Evolutionary conservation across 2,113 vertebrate genomes (phyloP).

Genomic region (Geococcyx californianus): DNA sequence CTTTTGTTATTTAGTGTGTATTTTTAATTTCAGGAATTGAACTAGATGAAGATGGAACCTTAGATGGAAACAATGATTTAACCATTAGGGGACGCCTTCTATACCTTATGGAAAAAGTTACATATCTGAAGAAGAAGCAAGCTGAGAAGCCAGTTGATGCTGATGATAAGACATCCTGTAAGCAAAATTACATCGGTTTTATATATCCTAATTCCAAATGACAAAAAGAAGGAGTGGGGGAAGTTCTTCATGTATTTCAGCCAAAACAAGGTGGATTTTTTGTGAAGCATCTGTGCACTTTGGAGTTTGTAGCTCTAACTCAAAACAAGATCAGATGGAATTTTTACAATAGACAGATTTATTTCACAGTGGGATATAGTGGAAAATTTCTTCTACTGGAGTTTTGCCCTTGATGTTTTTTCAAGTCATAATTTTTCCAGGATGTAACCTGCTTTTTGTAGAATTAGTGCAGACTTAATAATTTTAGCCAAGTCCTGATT

Average conservation of each 20-base stretch:
- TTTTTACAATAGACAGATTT: neutral
- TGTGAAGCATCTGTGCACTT: neutral
- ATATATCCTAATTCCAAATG: neutral
- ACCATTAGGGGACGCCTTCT: conserved; percentile 90
- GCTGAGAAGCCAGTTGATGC: conserved; percentile 81
- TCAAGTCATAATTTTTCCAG: neutral
- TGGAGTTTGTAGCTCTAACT: neutral
- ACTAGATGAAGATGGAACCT: conserved; percentile 84
- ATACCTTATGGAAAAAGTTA: conserved; percentile 91
- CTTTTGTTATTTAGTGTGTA: neutral
- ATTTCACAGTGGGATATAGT: neutral
- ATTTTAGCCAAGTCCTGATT: neutral
- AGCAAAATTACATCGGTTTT: conserved; percentile 46
- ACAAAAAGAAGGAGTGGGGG: neutral
- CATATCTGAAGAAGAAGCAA: conserved; percentile 90
- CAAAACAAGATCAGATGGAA: neutral
- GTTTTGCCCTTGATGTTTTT: neutral
- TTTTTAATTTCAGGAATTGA: conserved; percentile 82
- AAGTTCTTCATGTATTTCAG: neutral
- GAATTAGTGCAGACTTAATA: neutral
- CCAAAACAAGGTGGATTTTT: neutral
- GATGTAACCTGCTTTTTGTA: neutral
- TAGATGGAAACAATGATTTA: conserved; percentile 84
- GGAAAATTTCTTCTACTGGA: neutral
- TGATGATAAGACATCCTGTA: conserved; percentile 85